Evolutionary conservation across 2,888 invertebrate species (phyloP).

Genomic region (Sminthurinus aureus): DNA sequence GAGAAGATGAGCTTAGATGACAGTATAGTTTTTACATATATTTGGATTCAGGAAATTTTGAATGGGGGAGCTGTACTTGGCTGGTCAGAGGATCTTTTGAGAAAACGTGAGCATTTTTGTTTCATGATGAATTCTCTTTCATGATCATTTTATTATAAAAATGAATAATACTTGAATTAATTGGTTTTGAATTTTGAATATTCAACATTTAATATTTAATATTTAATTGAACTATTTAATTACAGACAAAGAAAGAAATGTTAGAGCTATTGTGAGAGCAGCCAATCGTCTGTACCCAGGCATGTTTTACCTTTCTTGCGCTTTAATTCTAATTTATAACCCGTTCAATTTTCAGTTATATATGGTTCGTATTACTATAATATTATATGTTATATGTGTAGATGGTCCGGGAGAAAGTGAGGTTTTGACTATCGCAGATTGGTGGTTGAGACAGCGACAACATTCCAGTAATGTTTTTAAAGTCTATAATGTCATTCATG

Average conservation of each 20-base stretch:
- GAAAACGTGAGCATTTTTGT: not conserved
- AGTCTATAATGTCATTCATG: conserved; percentile 26
- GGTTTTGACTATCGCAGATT: conserved; percentile 17
- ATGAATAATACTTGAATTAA: no score
- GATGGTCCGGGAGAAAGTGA: not conserved
- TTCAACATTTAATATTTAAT: no score
- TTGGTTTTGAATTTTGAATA: no score
- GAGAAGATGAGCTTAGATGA: conserved; percentile 37
- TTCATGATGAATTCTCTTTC: no score
- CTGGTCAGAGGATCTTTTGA: not conserved
- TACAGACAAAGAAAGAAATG: conserved; percentile 9
- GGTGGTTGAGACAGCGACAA: conserved; percentile 31
- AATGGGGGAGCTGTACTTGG: not conserved
- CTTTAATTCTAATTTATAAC: no score
- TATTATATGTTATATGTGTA: no score
- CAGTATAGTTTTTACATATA: conserved; percentile 29
- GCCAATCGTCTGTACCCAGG: conserved; percentile 32
- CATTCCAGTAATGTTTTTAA: conserved; percentile 36
- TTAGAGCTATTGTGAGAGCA: conserved; percentile 20
- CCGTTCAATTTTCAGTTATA: no score
- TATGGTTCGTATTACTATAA: no score
- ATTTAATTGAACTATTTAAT: no score
- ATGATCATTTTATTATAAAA: no score
- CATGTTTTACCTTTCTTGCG: not conserved
- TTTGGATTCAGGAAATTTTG: conserved; percentile 25